Conservation (phyloP, 2,797 vertebrate species). For the Hirundo rustica region DNA sequence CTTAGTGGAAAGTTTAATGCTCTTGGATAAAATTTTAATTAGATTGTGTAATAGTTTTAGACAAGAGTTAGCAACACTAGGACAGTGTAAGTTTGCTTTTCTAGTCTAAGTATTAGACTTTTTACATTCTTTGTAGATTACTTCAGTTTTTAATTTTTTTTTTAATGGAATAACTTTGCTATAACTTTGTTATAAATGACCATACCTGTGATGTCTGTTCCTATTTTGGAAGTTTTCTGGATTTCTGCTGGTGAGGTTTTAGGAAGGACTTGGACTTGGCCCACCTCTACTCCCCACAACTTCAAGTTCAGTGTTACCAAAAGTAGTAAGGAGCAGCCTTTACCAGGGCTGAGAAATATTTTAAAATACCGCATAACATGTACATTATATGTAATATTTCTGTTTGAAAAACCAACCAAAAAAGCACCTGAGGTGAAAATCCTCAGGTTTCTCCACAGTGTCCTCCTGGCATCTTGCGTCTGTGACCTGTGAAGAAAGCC, state of each 20-base stretch:
- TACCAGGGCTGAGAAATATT: not conserved
- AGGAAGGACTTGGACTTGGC: not conserved
- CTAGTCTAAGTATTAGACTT: not conserved
- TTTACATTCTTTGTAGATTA: not conserved
- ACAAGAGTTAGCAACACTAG: not conserved
- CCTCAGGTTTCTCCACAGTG: not conserved
- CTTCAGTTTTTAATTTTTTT: not conserved
- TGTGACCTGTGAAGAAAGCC: not conserved
- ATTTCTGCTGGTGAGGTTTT: not conserved
- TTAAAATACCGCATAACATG: not conserved
- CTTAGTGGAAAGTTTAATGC: constrained; percentile 19
- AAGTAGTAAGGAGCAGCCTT: not conserved
- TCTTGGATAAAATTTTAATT: constrained; percentile 7
- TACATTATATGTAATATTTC: not conserved
- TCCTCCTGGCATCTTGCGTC: not conserved
- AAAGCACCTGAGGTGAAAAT: not conserved
- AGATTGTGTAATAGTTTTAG: not conserved
- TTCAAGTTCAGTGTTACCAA: not conserved
- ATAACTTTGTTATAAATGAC: not conserved
- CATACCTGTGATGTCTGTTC: not conserved
- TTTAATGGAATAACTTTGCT: not conserved
- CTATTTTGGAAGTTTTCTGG: not conserved
- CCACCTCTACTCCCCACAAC: not conserved
- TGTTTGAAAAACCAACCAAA: not conserved
- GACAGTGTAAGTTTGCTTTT: not conserved